Evolutionary conservation across 2,113 vertebrate species (phyloP).

Genomic region (Castor canadensis): DNA sequence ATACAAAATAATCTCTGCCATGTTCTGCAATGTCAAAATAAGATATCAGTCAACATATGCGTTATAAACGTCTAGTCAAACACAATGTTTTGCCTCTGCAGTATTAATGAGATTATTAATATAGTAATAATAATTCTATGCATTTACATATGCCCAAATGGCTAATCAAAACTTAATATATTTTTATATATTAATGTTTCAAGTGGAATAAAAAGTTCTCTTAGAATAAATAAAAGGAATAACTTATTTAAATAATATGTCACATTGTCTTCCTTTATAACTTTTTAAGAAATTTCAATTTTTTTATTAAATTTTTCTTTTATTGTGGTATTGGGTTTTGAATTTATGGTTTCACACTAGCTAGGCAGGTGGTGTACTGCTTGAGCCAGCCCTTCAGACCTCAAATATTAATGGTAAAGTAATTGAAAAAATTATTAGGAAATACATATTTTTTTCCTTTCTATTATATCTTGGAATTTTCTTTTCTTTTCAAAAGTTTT

Average conservation of each 20-base stretch:
- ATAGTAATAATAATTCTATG: not conserved
- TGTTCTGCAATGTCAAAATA: not conserved
- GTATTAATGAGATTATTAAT: not conserved
- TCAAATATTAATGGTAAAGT: not conserved
- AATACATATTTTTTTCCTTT: not conserved
- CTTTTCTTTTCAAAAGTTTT: slow-evolving; percentile 28
- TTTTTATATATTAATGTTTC: slow-evolving; percentile 33
- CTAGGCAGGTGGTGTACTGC: too few species aligned
- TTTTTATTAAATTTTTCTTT: not conserved
- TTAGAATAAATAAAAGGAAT: not conserved
- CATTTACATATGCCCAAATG: not conserved
- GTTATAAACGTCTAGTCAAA: not conserved
- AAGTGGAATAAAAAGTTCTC: not conserved
- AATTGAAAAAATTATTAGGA: not conserved
- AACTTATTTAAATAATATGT: not conserved
- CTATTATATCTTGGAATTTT: not conserved
- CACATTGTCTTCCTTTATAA: not conserved
- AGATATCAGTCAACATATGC: not conserved
- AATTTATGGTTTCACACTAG: too few species aligned
- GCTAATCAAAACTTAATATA: not conserved
- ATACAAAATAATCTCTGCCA: not conserved
- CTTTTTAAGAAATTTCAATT: not conserved
- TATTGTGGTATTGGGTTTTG: too few species aligned
- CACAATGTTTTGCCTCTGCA: not conserved
- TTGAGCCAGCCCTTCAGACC: too few species aligned